Conservation (phyloP, 2,113 vertebrate genomes). For the Oxyura jamaicensis region DNA sequence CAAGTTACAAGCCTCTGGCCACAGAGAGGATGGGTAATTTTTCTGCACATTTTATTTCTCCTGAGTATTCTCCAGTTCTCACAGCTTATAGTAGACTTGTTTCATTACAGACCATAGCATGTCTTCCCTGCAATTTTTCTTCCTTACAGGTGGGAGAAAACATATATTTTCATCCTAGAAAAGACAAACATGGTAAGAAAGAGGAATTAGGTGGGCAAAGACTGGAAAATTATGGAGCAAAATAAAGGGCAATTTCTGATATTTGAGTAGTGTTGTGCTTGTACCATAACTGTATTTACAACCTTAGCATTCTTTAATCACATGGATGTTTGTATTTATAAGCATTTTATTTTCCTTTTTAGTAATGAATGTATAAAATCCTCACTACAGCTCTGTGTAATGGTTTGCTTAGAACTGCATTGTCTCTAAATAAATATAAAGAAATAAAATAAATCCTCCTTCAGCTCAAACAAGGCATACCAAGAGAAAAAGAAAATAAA, state of each 20-base stretch:
- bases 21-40: neutral
- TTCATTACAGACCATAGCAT: neutral
- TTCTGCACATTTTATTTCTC: neutral
- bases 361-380: neutral
- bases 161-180: neutral
- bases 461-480: neutral
- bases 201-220: neutral
- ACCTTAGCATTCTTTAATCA: neutral
- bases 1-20: neutral
- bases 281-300: accelerated
- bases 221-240: neutral
- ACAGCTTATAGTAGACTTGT: neutral
- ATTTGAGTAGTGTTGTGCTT: neutral
- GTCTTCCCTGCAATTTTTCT: neutral
- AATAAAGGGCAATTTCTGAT: neutral
- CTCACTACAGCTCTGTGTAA: neutral
- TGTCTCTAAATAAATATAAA: conserved; percentile 18
- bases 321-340: neutral
- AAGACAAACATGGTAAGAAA: accelerated
- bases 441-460: neutral
- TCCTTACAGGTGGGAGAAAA: neutral
- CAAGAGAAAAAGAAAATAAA: neutral
- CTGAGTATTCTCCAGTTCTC: neutral
- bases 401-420: neutral
- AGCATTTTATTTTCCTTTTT: neutral